A percentile compares a stretch with the other conserved stretches of the same genome.
Evolutionary conservation across 2,113 vertebrate species (phyloP).

Genomic region (Rhodinocichla rosea): DNA sequence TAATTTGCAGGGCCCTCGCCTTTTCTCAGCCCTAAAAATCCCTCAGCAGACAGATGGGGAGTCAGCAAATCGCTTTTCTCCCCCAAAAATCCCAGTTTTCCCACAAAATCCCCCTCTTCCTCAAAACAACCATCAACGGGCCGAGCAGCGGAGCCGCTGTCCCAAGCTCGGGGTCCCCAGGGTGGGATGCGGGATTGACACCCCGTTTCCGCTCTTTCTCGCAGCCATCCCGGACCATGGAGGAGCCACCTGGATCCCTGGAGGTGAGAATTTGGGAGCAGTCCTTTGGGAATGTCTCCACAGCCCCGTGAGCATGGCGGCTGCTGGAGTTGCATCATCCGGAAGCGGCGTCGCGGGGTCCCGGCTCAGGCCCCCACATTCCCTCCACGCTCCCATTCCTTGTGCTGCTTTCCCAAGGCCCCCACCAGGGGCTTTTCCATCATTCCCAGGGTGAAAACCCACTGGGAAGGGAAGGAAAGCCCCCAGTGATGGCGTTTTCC

Average conservation of each 20-base stretch:
- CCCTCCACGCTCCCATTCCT: not conserved
- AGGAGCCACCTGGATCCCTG: rapidly evolving
- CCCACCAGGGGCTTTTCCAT: not conserved
- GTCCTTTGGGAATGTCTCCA: not conserved
- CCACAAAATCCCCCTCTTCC: not conserved
- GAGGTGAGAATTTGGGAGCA: conserved; percentile 23
- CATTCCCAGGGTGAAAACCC: rapidly evolving
- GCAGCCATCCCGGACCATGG: not conserved
- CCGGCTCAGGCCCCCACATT: not conserved
- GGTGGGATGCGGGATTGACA: rapidly evolving
- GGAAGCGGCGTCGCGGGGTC: rapidly evolving
- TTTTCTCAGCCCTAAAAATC: not conserved
- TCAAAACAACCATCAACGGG: rapidly evolving
- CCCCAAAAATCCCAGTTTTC: not conserved
- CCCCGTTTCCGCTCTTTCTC: not conserved
- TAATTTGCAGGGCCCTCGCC: rapidly evolving
- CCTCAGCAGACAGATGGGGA: not conserved
- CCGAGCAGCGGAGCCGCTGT: rapidly evolving
- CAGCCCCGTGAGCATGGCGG: rapidly evolving
- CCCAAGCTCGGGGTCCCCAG: rapidly evolving
- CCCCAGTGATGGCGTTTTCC: not conserved
- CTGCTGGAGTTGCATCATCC: not conserved
- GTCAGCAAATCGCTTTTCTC: too few species aligned
- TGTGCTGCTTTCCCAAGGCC: not conserved
- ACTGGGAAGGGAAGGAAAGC: rapidly evolving